phyloP scores from a whole-genome alignment of 2,113 vertebrate species.

The Macquaria australasica region DNA sequence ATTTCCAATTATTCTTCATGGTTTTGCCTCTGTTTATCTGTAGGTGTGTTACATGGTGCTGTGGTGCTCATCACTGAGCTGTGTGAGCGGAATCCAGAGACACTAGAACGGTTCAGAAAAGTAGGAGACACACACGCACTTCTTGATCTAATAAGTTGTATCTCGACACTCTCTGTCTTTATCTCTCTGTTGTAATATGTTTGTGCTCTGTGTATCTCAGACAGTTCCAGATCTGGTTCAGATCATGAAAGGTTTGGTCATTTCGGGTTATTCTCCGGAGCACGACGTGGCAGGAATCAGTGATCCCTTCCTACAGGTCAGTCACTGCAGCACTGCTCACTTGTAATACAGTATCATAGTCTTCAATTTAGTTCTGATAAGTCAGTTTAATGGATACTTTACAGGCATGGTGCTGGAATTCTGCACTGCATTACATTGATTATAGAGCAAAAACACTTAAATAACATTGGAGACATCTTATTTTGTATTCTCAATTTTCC shows the following conservation, averaged over 20 bases:
- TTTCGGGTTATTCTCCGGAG: slow-evolving; percentile 89
- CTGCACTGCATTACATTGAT: neutral
- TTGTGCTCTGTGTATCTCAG: slow-evolving; percentile 72
- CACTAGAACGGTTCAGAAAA: slow-evolving; percentile 88
- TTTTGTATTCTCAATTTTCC: neutral
- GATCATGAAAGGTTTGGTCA: slow-evolving; percentile 88
- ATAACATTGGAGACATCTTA: neutral
- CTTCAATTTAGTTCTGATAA: neutral
- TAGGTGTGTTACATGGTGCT: slow-evolving; percentile 88
- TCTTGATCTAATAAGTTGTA: neutral
- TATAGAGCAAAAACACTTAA: neutral
- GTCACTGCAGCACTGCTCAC: neutral
- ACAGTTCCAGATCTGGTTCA: slow-evolving; percentile 89
- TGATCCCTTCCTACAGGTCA: slow-evolving; percentile 93
- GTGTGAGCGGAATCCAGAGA: slow-evolving; percentile 85
- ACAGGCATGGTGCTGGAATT: neutral
- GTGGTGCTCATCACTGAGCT: slow-evolving; percentile 90
- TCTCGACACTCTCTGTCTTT: neutral
- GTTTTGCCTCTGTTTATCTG: neutral
- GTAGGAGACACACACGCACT: slow-evolving; percentile 62
- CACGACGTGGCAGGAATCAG: slow-evolving; percentile 91
- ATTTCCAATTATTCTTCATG: neutral
- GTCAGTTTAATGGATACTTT: neutral
- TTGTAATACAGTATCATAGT: neutral
- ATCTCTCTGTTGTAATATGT: neutral